Evolutionary conservation across 2,888 invertebrate species (phyloP), one percentile per base, ranked within the genome.

Genomic region (Ormyrus rosae): DNA sequence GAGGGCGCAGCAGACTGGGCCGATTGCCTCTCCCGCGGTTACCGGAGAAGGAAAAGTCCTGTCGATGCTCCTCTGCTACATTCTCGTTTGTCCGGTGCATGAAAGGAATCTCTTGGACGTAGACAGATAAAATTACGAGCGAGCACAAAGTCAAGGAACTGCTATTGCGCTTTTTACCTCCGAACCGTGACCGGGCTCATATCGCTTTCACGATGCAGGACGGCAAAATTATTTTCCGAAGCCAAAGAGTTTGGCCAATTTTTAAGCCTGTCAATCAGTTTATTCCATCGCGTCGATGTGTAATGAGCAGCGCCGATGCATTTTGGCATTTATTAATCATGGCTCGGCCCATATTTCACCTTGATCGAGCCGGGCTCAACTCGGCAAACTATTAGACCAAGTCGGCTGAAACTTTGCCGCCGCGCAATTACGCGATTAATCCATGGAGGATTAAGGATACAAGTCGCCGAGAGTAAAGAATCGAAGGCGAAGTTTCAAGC

Each of bases 51-150:
- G 55, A 45, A 73, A 53, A 70, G 13, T 70, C 53, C n/a, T 67
- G 34, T 34, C 34, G 34, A 34, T 34, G 34, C 19, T 34, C 6
- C 61, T 61, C 19, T 48, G 58, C 56, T 48, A 50, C 50, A 60
- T 51, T 19, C 46, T 13, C 34, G 34, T 11, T 46, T 34, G 8
- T 34, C 53, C 60, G n/a, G 61, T 63, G 69, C 69, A 76, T 61
- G 53, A 10, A 34, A 58, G 56, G 13, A 53, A 70, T 78, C 64
- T 13, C 71, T 78, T 71, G 64, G 60, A 56, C 53, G 45, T 19
- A 55, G 63, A 56, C 73, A 45, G 65, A 74, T 74, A 56, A 65
- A 74, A 74, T 74, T 74, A 74, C 65, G 74, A 51, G 1, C 51
- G 51, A 46, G 51, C 10, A 60, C 56, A 53, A 46, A n/a, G 58